Percentiles rank a stretch among this genome's conserved stretches.
phyloP scores from a whole-genome alignment of 2,797 vertebrate species.

The Glossophaga mutica region DNA sequence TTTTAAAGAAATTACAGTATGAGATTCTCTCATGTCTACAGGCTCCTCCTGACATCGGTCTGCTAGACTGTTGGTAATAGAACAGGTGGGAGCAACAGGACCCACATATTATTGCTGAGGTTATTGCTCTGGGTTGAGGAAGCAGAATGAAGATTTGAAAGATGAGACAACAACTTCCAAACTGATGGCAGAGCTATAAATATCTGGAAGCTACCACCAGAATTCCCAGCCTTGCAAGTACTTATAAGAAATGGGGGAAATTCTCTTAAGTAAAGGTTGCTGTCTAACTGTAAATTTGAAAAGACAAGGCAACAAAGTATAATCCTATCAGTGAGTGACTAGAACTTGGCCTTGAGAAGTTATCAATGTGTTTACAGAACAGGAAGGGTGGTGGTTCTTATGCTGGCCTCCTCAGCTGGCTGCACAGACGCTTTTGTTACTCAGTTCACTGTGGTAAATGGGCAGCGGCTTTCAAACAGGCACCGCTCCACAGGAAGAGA shows the following conservation, averaged over 20 bases:
- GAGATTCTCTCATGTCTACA: not conserved
- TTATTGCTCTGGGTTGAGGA: not conserved
- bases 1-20: not conserved
- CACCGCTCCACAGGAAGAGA: not conserved
- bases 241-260: not conserved
- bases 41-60: not conserved
- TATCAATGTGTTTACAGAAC: not conserved
- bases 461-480: not conserved
- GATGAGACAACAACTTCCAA: not conserved
- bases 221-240: not conserved
- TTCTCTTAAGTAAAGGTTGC: conserved; percentile 24
- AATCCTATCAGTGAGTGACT: not conserved
- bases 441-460: not conserved
- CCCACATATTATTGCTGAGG: not conserved
- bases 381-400: not conserved
- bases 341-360: not conserved
- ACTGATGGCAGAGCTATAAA: not conserved
- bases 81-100: not conserved
- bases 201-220: conserved; percentile 15
- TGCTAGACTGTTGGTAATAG: not conserved
- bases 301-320: not conserved
- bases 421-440: not conserved
- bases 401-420: not conserved
- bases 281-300: not conserved
- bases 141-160: conserved; percentile 12